Evolutionary conservation across 2,888 invertebrate genomes (phyloP).

Genomic region (Lycia hirtaria): DNA sequence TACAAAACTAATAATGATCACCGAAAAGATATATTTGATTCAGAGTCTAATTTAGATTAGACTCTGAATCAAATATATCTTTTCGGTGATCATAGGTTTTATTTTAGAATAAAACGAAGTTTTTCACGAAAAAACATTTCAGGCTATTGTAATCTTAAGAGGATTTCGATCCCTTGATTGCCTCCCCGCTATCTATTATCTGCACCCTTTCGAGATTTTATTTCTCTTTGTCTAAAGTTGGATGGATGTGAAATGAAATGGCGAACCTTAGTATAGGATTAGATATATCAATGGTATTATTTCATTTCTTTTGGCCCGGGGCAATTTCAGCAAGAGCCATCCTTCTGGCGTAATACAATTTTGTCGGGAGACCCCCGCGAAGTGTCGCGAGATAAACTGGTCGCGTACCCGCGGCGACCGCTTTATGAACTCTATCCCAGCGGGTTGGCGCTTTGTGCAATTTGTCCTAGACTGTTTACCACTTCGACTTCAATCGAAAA

Average conservation of each 20-base stretch:
- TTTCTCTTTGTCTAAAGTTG: conserved; percentile 18
- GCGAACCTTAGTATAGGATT: conserved; percentile 46
- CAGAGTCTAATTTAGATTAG: conserved; percentile 6
- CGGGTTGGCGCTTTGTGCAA: conserved; percentile 52
- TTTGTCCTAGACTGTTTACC: conserved; percentile 53
- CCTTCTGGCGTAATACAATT: conserved; percentile 64
- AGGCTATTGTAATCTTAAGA: conserved; percentile 7
- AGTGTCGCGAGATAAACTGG: conserved; percentile 56
- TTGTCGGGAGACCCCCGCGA: conserved; percentile 54
- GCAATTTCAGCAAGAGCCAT: conserved; percentile 63
- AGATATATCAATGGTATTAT: conserved; percentile 58
- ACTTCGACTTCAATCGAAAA: conserved; percentile 27
- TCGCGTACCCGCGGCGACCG: conserved; percentile 46
- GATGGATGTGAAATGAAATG: conserved; percentile 18
- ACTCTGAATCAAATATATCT: neutral
- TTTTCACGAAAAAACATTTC: conserved; percentile 6
- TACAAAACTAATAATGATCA: neutral
- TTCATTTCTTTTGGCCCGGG: conserved; percentile 61
- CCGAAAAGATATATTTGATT: neutral
- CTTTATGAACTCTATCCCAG: conserved; percentile 57
- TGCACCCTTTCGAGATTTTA: conserved; percentile 13
- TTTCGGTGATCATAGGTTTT: neutral
- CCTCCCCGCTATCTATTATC: conserved; percentile 5
- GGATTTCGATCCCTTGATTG: conserved; percentile 19
- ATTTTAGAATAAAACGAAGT: neutral